Conservation (phyloP, 2,113 vertebrate genomes). For the Rallus limicola region DNA sequence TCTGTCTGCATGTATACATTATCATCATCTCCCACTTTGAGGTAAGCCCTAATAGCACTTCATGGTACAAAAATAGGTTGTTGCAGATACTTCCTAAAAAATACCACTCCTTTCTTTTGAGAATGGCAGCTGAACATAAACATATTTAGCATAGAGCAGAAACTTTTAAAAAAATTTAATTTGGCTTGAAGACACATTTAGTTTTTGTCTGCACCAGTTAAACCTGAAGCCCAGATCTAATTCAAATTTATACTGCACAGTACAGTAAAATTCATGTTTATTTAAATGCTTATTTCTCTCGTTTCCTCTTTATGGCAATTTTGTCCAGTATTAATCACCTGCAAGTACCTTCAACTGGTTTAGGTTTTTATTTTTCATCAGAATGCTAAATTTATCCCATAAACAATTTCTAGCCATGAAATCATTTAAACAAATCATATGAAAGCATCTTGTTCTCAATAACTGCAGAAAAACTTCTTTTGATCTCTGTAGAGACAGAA, state of each 20-base stretch:
- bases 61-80: slow-evolving; percentile 67
- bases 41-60: slow-evolving; percentile 66
- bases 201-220: not conserved
- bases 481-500: not conserved
- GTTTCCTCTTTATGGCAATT: not conserved
- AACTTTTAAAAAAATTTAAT: not conserved
- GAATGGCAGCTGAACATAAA: not conserved
- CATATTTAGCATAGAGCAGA: not conserved
- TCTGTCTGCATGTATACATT: slow-evolving; percentile 84
- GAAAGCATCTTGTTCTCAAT: not conserved
- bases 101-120: not conserved
- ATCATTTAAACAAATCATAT: not conserved
- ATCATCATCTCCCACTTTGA: slow-evolving; percentile 75
- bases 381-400: not conserved
- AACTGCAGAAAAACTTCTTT: not conserved
- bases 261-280: not conserved
- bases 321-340: not conserved
- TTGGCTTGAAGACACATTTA: not conserved
- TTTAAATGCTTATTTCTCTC: not conserved
- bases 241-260: not conserved
- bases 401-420: slow-evolving; percentile 6
- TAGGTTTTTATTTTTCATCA: not conserved
- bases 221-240: not conserved
- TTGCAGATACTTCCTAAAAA: slow-evolving; percentile 60
- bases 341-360: not conserved